Evolutionary conservation across 2,113 vertebrate genomes (phyloP).

Genomic region (Felis chaus): DNA sequence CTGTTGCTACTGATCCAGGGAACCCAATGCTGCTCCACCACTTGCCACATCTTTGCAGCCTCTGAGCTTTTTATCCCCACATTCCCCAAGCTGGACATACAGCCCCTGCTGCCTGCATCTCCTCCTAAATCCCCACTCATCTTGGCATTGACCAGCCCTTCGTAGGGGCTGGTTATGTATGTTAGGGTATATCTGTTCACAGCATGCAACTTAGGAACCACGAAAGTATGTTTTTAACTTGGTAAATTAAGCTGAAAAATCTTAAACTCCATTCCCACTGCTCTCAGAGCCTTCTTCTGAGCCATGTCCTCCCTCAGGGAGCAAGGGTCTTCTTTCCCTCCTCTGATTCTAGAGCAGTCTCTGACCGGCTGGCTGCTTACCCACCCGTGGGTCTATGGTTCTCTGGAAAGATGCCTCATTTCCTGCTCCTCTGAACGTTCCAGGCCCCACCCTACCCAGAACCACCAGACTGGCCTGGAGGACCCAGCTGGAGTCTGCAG

Average conservation of each 20-base stretch:
- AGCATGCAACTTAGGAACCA: neutral
- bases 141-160: neutral
- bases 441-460: neutral
- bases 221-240: neutral
- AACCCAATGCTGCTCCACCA: neutral
- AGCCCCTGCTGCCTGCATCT: neutral
- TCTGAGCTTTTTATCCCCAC: neutral
- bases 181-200: neutral
- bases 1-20: neutral
- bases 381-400: neutral
- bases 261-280: neutral
- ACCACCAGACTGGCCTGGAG: neutral
- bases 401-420: neutral
- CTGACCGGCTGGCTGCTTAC: fast-evolving
- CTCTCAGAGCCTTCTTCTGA: neutral
- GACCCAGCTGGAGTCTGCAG: neutral
- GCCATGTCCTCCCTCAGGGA: neutral
- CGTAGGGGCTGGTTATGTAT: fast-evolving
- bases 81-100: neutral
- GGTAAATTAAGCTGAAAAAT: neutral
- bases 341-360: neutral
- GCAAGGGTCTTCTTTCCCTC: neutral
- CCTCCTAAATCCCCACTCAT: neutral
- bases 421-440: neutral
- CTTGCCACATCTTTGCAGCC: neutral